Conservation (phyloP, 2,113 vertebrate species). For the Megaceryle torquata region DNA sequence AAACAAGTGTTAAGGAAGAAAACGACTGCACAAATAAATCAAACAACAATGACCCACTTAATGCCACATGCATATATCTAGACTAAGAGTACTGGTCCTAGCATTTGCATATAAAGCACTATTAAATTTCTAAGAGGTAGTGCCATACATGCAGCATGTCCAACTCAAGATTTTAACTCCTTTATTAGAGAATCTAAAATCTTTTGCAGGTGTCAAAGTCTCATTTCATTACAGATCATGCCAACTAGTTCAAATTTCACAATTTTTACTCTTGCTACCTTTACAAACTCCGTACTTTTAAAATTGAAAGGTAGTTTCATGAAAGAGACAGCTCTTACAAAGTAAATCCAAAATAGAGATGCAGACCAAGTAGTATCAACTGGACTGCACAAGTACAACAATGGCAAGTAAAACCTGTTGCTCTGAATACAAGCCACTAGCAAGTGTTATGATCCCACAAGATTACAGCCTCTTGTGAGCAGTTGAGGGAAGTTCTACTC, state of each 20-base stretch:
- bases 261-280: neutral
- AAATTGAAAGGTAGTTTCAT: neutral
- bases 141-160: neutral
- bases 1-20: neutral
- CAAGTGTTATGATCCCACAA: neutral
- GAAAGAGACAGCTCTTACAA: neutral
- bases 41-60: neutral
- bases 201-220: neutral
- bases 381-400: neutral
- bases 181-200: neutral
- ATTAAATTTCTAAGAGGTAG: neutral
- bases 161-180: neutral
- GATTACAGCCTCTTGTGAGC: neutral
- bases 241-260: neutral
- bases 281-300: neutral
- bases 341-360: neutral
- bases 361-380: neutral
- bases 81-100: neutral
- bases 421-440: neutral
- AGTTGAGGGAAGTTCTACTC: neutral
- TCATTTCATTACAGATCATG: neutral
- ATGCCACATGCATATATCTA: neutral
- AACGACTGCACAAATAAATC: neutral
- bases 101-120: neutral
- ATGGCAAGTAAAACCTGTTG: neutral